A percentile compares a stretch with the other conserved stretches of the same genome.
phyloP scores from a whole-genome alignment of 2,113 vertebrate genomes.

The Mesocricetus auratus region DNA sequence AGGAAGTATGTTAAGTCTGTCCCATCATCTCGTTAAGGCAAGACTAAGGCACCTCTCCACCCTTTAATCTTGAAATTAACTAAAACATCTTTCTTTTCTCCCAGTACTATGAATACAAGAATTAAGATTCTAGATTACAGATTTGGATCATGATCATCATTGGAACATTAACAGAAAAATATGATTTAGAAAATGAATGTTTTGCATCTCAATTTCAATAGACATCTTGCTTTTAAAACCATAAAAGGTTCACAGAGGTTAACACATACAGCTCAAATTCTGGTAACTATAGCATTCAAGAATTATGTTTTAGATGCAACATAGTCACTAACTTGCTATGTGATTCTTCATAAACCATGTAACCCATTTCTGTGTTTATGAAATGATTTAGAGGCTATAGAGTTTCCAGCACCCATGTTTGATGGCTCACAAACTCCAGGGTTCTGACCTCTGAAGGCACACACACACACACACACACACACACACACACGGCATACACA shows the following conservation, averaged over 20 bases:
- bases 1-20: too few species aligned
- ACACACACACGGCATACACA: not conserved
- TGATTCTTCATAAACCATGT: not conserved
- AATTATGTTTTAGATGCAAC: not conserved
- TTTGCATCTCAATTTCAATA: not conserved
- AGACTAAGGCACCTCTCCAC: too few species aligned
- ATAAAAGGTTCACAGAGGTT: not conserved
- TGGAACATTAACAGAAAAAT: slow-evolving; percentile 16
- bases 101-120: not conserved
- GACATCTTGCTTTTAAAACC: slow-evolving; percentile 29
- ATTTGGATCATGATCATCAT: not conserved
- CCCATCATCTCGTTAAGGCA: too few species aligned
- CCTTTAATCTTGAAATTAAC: slow-evolving; percentile 29
- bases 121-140: slow-evolving; percentile 24
- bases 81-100: slow-evolving; percentile 18
- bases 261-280: slow-evolving; percentile 3
- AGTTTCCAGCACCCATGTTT: not conserved
- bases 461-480: not conserved
- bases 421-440: not conserved
- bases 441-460: not conserved
- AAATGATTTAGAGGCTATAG: not conserved
- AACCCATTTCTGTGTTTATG: slow-evolving; percentile 22
- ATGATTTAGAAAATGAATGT: slow-evolving; percentile 21
- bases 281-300: not conserved
- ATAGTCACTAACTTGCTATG: not conserved